A percentile compares a stretch with the other conserved stretches of the same genome.
phyloP scores from a whole-genome alignment of 2,797 vertebrate species.

The Buceros bicornis region DNA sequence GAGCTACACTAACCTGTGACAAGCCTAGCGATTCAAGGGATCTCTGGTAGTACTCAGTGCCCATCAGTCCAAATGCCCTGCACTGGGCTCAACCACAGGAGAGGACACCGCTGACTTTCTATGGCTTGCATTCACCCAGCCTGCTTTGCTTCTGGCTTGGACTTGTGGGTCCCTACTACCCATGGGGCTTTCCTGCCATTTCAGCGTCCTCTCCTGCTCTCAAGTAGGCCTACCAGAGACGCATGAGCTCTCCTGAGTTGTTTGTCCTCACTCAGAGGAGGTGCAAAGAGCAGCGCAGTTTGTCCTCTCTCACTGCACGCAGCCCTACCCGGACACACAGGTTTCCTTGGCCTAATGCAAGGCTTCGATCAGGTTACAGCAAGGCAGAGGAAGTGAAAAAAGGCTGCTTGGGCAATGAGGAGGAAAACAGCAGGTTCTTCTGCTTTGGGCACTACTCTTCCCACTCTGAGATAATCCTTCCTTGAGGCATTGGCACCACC shows the following conservation, averaged over 20 bases:
- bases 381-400: slow-evolving; percentile 2
- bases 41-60: not conserved
- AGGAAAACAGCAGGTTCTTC: slow-evolving; percentile 47
- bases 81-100: not conserved
- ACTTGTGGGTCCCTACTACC: not conserved
- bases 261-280: not conserved
- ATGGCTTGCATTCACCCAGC: not conserved
- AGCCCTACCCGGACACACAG: not conserved
- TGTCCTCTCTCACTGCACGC: not conserved
- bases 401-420: not conserved
- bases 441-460: slow-evolving; percentile 22
- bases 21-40: not conserved
- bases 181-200: not conserved
- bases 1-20: not conserved
- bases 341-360: not conserved
- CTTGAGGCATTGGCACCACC: not conserved
- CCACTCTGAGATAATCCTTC: not conserved
- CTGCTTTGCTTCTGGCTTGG: fast-evolving
- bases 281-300: not conserved
- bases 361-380: not conserved
- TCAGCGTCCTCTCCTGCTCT: not conserved
- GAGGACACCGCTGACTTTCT: not conserved
- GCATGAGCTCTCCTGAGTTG: not conserved
- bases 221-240: not conserved
- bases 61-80: not conserved